Conservation (phyloP, 2,113 vertebrate genomes). For the Oenanthe melanoleuca region DNA sequence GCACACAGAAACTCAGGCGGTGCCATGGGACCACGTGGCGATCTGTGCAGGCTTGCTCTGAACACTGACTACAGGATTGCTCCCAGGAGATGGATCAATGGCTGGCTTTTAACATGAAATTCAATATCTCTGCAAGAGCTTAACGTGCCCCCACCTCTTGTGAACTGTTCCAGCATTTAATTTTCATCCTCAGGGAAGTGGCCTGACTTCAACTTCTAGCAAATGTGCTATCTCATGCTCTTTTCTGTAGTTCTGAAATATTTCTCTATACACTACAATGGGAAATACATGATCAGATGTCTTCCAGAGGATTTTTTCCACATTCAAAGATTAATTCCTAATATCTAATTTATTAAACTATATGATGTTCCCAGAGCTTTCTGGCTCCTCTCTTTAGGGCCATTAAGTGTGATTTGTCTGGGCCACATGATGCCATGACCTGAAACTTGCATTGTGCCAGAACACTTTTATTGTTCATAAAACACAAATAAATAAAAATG, state of each 20-base stretch:
- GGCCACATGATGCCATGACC: background rate
- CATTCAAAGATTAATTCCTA: background rate
- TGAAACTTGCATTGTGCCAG: background rate
- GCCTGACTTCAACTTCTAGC: background rate
- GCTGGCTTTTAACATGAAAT: constrained; percentile 23
- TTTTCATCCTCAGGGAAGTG: background rate
- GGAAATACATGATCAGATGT: background rate
- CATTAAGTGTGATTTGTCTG: background rate
- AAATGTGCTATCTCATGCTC: background rate
- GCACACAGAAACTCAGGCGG: background rate
- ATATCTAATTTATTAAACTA: background rate
- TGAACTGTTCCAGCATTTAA: background rate
- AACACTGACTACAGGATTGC: background rate
- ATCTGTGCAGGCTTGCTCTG: background rate
- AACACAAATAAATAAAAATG: background rate
- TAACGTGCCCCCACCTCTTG: background rate
- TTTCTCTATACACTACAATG: background rate
- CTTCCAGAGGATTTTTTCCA: background rate
- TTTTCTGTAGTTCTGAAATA: background rate
- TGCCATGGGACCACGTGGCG: background rate
- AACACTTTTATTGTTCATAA: background rate
- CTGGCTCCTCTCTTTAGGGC: background rate
- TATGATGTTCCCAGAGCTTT: background rate
- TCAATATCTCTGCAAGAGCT: background rate
- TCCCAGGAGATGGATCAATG: background rate